Evolutionary conservation across 2,113 vertebrate genomes (phyloP).

Genomic region (Hippocampus barbouri): DNA sequence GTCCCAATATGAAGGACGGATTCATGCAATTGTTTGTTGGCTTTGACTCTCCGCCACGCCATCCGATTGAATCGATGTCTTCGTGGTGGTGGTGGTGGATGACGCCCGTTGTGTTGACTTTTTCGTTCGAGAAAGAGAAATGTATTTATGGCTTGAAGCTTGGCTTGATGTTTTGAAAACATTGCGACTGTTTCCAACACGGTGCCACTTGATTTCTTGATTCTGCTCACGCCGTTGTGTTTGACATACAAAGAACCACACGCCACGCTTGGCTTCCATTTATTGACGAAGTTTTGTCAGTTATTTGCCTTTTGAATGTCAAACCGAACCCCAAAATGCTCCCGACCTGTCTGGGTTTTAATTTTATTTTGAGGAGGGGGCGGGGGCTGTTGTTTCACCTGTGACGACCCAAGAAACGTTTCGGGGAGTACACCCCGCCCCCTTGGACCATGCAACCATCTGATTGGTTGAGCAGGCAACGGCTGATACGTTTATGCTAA

Average conservation of each 20-base stretch:
- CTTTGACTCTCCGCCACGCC: not conserved
- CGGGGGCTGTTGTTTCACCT: too few relatives aligned
- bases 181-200: too few relatives aligned
- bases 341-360: not conserved
- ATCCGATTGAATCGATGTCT: not conserved
- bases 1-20: conserved; percentile 11
- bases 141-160: too few relatives aligned
- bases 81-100: too few relatives aligned
- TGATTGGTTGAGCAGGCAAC: not conserved
- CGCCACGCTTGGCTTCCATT: not conserved
- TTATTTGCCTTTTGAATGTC: not conserved
- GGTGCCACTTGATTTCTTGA: too few relatives aligned
- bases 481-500: not conserved
- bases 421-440: not conserved
- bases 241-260: too few relatives aligned
- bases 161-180: too few relatives aligned
- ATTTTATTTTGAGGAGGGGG: too few relatives aligned
- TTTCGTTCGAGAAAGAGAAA: not conserved
- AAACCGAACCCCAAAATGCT: not conserved
- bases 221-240: too few relatives aligned
- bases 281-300: not conserved
- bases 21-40: not conserved
- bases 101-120: not conserved
- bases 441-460: not conserved
- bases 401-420: too few relatives aligned